Evolutionary conservation across 2,797 vertebrate species (phyloP).

Genomic region (Simalia tracyae): DNA sequence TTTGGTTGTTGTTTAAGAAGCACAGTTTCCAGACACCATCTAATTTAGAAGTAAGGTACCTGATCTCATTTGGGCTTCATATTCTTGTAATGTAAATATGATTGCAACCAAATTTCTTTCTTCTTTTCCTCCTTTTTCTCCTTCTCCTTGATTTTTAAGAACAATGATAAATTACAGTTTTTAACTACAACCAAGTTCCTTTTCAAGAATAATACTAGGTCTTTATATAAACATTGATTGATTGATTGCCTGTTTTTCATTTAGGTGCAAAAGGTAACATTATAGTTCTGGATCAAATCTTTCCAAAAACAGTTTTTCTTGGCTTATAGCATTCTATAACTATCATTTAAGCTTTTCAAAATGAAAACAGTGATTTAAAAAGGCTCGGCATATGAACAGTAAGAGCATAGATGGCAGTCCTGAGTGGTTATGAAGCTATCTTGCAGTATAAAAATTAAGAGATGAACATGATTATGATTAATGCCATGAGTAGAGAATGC

Average conservation of each 20-base stretch:
- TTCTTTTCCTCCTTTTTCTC: too few relatives aligned
- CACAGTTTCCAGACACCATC: neutral
- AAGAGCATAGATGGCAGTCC: neutral
- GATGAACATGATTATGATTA: neutral
- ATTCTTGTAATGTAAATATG: neutral
- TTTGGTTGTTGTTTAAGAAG: neutral
- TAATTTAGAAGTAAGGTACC: neutral
- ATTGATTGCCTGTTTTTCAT: neutral
- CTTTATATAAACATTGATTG: neutral
- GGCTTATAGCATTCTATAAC: neutral
- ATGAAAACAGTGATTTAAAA: neutral
- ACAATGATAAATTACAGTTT: neutral
- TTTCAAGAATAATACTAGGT: neutral
- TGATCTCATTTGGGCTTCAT: neutral
- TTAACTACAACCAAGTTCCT: neutral
- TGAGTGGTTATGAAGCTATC: neutral
- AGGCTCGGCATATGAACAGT: neutral
- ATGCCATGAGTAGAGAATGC: neutral
- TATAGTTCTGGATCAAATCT: neutral
- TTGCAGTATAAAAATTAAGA: neutral
- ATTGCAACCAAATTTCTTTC: neutral
- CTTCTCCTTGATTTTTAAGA: neutral
- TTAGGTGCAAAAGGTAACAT: neutral
- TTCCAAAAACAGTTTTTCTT: neutral
- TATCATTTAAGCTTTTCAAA: neutral